phyloP scores from a whole-genome alignment of 2,888 invertebrate genomes.

The Pristionchus mayeri region DNA sequence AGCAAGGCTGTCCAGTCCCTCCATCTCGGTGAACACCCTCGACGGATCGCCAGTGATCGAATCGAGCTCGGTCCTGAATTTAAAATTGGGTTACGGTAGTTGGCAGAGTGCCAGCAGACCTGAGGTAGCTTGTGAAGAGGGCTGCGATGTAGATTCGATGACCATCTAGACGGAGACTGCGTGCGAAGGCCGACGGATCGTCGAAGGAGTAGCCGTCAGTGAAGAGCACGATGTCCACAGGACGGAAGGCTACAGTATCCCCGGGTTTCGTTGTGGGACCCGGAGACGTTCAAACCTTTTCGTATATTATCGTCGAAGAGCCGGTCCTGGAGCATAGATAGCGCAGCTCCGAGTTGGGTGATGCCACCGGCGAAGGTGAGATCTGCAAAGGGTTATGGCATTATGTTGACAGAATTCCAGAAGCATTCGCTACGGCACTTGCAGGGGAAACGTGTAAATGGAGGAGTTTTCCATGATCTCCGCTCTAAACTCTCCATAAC shows the following conservation, averaged over 20 bases:
- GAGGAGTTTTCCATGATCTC: too few species aligned
- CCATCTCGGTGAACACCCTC: background rate
- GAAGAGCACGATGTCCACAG: conserved; percentile 38
- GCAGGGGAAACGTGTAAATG: too few species aligned
- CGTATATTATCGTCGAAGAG: conserved; percentile 4
- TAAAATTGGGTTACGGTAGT: background rate
- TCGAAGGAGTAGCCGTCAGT: conserved; percentile 40
- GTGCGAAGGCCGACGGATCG: background rate
- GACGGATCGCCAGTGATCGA: conserved; percentile 28
- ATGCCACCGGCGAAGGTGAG: conserved; percentile 23
- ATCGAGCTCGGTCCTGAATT: conserved; percentile 4
- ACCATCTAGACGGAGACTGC: background rate
- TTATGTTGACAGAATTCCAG: too few species aligned
- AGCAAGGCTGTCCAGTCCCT: background rate
- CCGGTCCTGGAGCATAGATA: background rate
- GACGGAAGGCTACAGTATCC: conserved; percentile 11
- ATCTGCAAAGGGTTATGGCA: background rate
- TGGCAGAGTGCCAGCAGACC: background rate
- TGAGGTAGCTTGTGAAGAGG: conserved; percentile 3
- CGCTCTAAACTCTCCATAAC: too few species aligned
- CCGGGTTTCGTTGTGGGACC: background rate
- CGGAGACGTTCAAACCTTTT: background rate
- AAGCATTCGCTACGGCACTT: too few species aligned
- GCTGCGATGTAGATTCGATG: conserved; percentile 30
- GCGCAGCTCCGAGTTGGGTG: background rate